These are phyloP conservation scores for Lasioglossum figueresi DNA, from an alignment of 2,888 invertebrate genomes.

Conservation along the genomic window DNA sequence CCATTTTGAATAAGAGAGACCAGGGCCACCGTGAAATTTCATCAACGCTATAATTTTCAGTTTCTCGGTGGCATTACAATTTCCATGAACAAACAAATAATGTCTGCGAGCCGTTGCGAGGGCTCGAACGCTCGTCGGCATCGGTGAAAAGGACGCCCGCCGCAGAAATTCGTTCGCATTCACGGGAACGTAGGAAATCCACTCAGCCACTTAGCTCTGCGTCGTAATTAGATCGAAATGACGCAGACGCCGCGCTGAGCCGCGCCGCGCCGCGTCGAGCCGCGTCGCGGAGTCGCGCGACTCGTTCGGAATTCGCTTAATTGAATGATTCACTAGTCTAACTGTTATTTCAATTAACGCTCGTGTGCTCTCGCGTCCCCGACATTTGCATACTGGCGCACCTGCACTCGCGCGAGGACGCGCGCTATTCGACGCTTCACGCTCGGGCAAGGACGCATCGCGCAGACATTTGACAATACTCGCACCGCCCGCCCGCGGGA, in stretches of 20 bases:
- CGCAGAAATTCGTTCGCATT: slow-evolving; percentile 33
- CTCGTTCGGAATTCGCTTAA: slow-evolving; percentile 60
- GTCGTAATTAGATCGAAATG: slow-evolving; percentile 58
- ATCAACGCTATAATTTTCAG: neutral
- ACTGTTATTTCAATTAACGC: slow-evolving; percentile 61
- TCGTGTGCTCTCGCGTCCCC: slow-evolving; percentile 16
- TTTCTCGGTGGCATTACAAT: neutral
- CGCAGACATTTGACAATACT: slow-evolving; percentile 29
- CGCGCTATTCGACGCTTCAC: slow-evolving; percentile 27
- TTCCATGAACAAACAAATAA: neutral
- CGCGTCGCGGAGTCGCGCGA: slow-evolving; percentile 42
- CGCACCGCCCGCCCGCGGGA: neutral
- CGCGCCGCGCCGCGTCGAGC: slow-evolving; percentile 30
- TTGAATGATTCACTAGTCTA: slow-evolving; percentile 61
- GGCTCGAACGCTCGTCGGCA: neutral
- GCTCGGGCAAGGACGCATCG: slow-evolving; percentile 33
- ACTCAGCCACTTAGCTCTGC: slow-evolving; percentile 48
- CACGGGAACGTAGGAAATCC: slow-evolving; percentile 39
- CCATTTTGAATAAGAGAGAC: neutral
- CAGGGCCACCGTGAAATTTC: neutral
- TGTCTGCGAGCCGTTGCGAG: neutral
- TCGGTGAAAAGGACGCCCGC: slow-evolving; percentile 35
- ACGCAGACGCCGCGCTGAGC: slow-evolving; percentile 47
- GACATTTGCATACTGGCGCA: slow-evolving; percentile 51
- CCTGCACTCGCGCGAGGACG: slow-evolving; percentile 40